Evolutionary conservation across 2,888 invertebrate species (phyloP), one percentile per base, ranked within the genome.

Genomic region (Oeneis ivallda): DNA sequence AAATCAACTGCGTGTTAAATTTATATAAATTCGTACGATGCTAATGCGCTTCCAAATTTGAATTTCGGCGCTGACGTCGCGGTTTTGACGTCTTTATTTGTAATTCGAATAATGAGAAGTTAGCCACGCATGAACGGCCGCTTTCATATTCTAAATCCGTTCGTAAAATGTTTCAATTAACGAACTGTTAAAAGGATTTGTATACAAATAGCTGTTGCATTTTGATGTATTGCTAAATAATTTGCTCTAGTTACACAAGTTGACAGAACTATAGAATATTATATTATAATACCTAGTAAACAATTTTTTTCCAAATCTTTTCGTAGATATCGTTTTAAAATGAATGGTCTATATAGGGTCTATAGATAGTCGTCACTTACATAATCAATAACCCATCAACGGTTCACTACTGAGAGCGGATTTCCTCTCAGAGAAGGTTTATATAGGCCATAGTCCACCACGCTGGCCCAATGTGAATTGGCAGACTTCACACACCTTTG

Each of bases 1-100:
- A 75, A 89, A 68, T 88, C 88, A 89, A 89, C 88, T 84, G 91
- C 87, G 90, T 90, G 88, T 80, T 78, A 84, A 91, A 92, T 91
- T 90, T 81, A 85, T 86, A 91, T 88, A 87, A 91, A 91, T 56
- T 56, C 41, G 39, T 41, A 56, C 41, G 54, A 41, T 41, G 41
- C 19, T 56, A 41, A 39, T 39, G 56, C 70, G 72, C 72, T 83
- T 83, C 79, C 68, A 80, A 84, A 87, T 89, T 85, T 81, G 79
- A 83, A 85, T 85, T 82, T 80, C 70, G 75, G 75, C 78, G 75
- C 81, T 81, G 79, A 81, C 79, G 80, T 76, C 84, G 89, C 83
- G 89, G 90, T 89, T 88, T 87, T 78, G 83, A 89, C 80, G 81
- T 88, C 89, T 90, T 84, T 86, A 90, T 91, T 83, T 81, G 81